Conservation (phyloP, 2,888 invertebrate species). For the Bibio marci region DNA sequence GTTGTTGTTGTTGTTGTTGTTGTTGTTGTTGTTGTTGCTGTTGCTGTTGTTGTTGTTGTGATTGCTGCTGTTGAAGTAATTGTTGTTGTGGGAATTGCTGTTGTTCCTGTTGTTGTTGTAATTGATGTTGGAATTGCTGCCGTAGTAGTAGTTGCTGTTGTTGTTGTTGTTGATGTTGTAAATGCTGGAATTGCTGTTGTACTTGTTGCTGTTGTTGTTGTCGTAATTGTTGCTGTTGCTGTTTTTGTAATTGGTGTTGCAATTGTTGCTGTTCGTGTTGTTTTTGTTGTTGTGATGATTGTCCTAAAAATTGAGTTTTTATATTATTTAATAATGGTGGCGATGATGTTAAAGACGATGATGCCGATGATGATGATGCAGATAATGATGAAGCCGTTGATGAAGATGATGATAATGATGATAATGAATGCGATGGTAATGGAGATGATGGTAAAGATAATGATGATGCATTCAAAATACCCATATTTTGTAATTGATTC, state of each 20-base stretch:
- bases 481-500: conserved; percentile 4
- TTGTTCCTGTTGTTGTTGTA: conserved; percentile 11
- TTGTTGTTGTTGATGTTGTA: conserved; percentile 10
- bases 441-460: no score
- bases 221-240: conserved; percentile 2
- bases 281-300: no score
- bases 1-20: conserved; percentile 8
- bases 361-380: no score
- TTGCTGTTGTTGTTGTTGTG: conserved; percentile 6
- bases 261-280: no score
- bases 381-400: no score
- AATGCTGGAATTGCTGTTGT: conserved; percentile 18
- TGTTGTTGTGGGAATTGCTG: conserved; percentile 15
- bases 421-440: no score
- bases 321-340: no score
- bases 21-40: not conserved
- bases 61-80: conserved; percentile 16
- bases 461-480: conserved; percentile 3
- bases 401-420: no score
- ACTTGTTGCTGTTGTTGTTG: conserved; percentile 10
- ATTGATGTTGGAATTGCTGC: not conserved
- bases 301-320: no score
- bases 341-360: no score
- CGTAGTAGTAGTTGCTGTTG: conserved; percentile 6
- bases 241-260: no score